phyloP scores from a whole-genome alignment of 2,113 vertebrate genomes.

The Morone saxatilis region DNA sequence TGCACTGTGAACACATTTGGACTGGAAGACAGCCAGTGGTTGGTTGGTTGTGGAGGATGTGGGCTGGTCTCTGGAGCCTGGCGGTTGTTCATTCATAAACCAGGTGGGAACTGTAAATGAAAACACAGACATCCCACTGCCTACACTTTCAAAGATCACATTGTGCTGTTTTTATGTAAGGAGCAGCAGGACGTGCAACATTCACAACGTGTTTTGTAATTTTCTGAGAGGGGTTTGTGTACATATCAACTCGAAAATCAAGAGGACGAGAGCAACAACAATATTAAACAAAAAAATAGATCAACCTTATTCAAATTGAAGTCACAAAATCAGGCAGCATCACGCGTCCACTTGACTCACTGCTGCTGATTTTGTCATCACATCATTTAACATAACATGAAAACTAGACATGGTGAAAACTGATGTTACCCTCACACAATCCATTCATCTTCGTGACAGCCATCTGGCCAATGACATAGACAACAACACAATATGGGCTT shows the following conservation, averaged over 20 bases:
- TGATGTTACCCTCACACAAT: neutral
- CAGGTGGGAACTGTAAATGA: conserved; percentile 81
- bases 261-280: too few species aligned
- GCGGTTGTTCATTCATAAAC: conserved; percentile 82
- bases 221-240: neutral
- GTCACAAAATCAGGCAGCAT: too few species aligned
- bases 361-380: neutral
- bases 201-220: conserved; percentile 14
- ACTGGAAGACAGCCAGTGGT: conserved; percentile 78
- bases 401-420: neutral
- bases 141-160: conserved; percentile 71
- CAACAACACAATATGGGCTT: neutral
- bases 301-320: too few species aligned
- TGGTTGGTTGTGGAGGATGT: conserved; percentile 78
- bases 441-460: conserved; percentile 57
- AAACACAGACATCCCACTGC: conserved; percentile 73
- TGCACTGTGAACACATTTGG: conserved; percentile 72
- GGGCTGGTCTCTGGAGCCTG: conserved; percentile 75
- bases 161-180: conserved; percentile 65
- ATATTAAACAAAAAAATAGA: too few species aligned
- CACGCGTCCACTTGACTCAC: too few species aligned
- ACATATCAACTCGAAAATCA: neutral
- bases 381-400: neutral
- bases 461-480: conserved; percentile 42
- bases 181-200: conserved; percentile 28